Percentiles rank a stretch among this genome's conserved stretches.
Evolutionary conservation across 2,113 vertebrate genomes (phyloP).

Genomic region (Bos indicus): DNA sequence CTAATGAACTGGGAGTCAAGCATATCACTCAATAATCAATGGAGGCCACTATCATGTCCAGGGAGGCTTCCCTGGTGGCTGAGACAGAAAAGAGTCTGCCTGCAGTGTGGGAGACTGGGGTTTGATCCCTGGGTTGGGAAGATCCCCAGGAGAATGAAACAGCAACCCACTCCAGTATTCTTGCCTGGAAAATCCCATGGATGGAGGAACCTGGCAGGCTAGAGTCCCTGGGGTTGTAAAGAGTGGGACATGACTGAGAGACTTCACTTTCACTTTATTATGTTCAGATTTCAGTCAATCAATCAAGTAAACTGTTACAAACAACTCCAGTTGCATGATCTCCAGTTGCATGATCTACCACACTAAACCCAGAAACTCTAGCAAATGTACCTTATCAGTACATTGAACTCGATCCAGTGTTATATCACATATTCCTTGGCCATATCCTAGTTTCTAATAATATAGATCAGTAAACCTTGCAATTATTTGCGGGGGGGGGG

Average conservation of each 20-base stretch:
- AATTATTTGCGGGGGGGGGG: neutral
- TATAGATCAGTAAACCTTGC: neutral
- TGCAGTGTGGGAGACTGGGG: rapidly evolving
- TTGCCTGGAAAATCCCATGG: neutral
- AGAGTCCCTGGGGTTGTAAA: neutral
- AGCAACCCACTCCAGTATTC: neutral
- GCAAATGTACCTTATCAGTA: neutral
- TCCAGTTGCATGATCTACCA: too few relatives aligned
- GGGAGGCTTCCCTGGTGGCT: neutral
- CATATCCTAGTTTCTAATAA: neutral
- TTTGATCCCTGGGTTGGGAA: neutral
- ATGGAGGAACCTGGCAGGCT: neutral
- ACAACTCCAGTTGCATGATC: neutral
- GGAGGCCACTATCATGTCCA: neutral
- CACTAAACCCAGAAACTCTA: neutral
- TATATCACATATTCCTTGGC: neutral
- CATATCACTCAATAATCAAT: neutral
- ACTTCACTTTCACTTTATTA: neutral
- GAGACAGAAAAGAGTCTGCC: neutral
- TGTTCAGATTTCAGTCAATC: neutral
- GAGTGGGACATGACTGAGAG: neutral
- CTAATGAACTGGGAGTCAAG: neutral
- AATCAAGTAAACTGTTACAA: neutral
- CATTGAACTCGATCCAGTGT: neutral
- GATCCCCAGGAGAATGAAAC: neutral